Evolutionary conservation across 2,797 vertebrate genomes (phyloP), one percentile per base, ranked within the genome.

Genomic region (Chiropotes sagulatus): DNA sequence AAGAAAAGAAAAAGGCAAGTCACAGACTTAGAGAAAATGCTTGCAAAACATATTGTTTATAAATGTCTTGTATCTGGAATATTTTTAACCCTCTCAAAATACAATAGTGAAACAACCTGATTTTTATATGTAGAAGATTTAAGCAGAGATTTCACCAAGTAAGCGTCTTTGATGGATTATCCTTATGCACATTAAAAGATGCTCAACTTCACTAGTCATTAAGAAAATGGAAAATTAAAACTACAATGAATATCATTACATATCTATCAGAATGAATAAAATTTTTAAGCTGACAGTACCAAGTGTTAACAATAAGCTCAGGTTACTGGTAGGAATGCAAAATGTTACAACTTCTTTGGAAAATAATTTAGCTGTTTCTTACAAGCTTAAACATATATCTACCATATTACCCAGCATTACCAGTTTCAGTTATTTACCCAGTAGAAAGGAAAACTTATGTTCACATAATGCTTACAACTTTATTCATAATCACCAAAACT

Each of bases 161-260:
- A 94, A 70, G 50, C 39, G 26, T 81, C 61, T 88, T 91, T 36
- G 26, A 1, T 70, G n/a, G 52, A 20, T 83, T 89, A 72, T 20
- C n/a, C 54, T 39, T 39, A 78, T 64, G 1, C 19, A 92, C 61
- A 73, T 90, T 75, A 73, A 75, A 78, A 92, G 52, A 84, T 33
- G 20, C 20, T 58, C 48, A 44, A 22, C 36, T 73, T 46, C 30
- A 87, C 57, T 17, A 82, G 6, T 82, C n/a, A 88, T 91, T 54
- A 84, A 28, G n/a, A 78, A 94, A 94, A 80, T 39, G 75, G 30
- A 85, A 92, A 83, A 91, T 85, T 61, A 90, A 80, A 90, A 80
- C 36, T 39, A 96, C 5, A 72, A 52, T 33, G 33, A 4, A 41
- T 87, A 86, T 30, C 30, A 57, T n/a, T 64, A 39, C 33, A 41